phyloP scores from a whole-genome alignment of 35 echinoderm and acorn worm genomes.

The Diadema setosum region DNA sequence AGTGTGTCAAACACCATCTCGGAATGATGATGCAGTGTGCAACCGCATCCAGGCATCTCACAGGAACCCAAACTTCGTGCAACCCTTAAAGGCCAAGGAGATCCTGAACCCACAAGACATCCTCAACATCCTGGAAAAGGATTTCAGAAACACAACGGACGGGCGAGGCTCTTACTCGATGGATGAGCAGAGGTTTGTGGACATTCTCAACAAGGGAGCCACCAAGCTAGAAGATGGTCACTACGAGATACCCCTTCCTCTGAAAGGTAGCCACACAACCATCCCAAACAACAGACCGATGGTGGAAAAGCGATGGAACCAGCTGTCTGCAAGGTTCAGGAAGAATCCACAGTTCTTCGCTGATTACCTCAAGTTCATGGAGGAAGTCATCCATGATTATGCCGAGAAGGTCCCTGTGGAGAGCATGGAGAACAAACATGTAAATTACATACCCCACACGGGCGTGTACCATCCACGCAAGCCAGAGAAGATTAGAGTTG shows the following conservation, averaged over 20 bases:
- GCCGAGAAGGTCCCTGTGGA: constrained; percentile 1
- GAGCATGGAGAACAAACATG: not conserved
- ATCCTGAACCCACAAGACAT: too few relatives aligned
- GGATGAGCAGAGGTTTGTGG: constrained; percentile 10
- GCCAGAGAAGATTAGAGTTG: too few relatives aligned
- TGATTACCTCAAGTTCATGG: constrained; percentile 42
- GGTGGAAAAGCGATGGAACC: not conserved
- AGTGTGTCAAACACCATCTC: too few relatives aligned
- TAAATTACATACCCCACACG: too few relatives aligned
- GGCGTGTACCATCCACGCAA: too few relatives aligned
- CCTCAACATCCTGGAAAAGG: constrained; percentile 21
- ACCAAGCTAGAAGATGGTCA: too few relatives aligned
- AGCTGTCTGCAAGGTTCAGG: not conserved
- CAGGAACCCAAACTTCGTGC: too few relatives aligned
- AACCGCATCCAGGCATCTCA: too few relatives aligned
- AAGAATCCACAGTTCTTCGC: not conserved
- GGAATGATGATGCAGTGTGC: too few relatives aligned
- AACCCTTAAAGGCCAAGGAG: too few relatives aligned
- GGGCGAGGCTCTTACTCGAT: too few relatives aligned
- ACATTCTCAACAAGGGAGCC: not conserved
- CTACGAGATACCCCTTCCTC: constrained; percentile 33
- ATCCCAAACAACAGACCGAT: constrained; percentile 26
- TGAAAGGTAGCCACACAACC: not conserved
- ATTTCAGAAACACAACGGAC: too few relatives aligned
- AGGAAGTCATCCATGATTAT: not conserved